A percentile compares a stretch with the other conserved stretches of the same genome.
Evolutionary conservation across 2,888 invertebrate genomes (phyloP).

Genomic region (Pedicia rivosa): DNA sequence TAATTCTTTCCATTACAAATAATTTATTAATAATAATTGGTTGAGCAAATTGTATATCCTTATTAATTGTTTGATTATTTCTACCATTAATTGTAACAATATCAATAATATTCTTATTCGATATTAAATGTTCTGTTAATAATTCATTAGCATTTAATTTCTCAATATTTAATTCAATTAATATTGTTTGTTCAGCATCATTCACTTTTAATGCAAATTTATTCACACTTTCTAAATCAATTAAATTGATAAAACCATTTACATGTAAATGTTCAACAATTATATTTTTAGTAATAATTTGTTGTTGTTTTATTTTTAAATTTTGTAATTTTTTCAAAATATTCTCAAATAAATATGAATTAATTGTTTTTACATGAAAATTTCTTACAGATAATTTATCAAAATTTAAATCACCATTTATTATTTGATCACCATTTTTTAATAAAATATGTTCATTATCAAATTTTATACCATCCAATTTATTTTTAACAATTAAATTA

Average conservation of each 20-base stretch:
- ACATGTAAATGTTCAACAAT: constrained; percentile 29
- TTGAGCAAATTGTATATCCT: constrained; percentile 30
- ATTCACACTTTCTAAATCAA: constrained; percentile 29
- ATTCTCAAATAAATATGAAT: too few species aligned
- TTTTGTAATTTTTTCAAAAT: too few species aligned
- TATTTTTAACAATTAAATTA: constrained; percentile 8
- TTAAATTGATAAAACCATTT: constrained; percentile 33
- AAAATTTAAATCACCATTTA: constrained; percentile 16
- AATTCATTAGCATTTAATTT: constrained; percentile 23
- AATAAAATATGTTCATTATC: constrained; percentile 20
- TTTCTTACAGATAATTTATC: constrained; percentile 25
- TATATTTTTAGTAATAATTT: constrained; percentile 5
- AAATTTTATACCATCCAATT: constrained; percentile 21
- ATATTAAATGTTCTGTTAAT: constrained; percentile 17
- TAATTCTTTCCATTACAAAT: constrained; percentile 28
- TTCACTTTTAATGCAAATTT: constrained; percentile 31
- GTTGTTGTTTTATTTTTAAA: too few species aligned
- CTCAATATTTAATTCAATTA: constrained; percentile 21
- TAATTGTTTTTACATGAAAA: constrained; percentile 14
- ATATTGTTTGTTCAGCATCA: constrained; percentile 30
- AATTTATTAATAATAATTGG: constrained; percentile 28
- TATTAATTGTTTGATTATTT: constrained; percentile 26
- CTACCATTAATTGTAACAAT: constrained; percentile 28
- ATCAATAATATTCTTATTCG: constrained; percentile 17
- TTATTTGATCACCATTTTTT: constrained; percentile 13